These are phyloP conservation scores for Drosophila trapezifrons DNA, from an alignment of 1,140 invertebrate genomes.

Conservation along the genomic window DNA sequence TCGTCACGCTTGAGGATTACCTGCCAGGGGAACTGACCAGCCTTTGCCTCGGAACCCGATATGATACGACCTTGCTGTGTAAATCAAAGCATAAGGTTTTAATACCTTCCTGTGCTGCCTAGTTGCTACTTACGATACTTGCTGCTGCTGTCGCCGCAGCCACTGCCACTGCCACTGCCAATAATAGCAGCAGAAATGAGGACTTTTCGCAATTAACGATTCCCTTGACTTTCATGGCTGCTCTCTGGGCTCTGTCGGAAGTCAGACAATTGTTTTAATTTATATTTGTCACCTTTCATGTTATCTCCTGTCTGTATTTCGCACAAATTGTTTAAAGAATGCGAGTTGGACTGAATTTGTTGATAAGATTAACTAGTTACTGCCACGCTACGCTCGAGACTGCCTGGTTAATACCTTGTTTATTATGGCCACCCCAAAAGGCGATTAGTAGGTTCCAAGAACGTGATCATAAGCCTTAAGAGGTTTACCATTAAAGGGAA, in stretches of 20 bases:
- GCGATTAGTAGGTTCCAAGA: neutral
- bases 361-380: conserved; percentile 35
- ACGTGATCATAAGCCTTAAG: neutral
- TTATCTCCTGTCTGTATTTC: conserved; percentile 48
- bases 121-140: conserved; percentile 27
- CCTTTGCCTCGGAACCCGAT: conserved; percentile 42
- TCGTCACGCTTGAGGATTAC: conserved; percentile 73
- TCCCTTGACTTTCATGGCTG: conserved; percentile 17
- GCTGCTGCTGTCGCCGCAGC: neutral
- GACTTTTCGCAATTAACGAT: neutral
- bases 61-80: conserved; percentile 70
- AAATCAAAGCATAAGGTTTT: neutral
- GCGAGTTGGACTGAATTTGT: conserved; percentile 23
- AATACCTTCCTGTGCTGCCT: too few relatives aligned
- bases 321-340: conserved; percentile 69
- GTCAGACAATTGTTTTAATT: conserved; percentile 28
- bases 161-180: neutral
- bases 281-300: conserved; percentile 13
- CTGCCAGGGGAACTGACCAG: conserved; percentile 78
- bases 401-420: neutral
- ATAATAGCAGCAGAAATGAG: neutral
- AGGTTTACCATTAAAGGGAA: neutral
- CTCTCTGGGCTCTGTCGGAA: conserved; percentile 5
- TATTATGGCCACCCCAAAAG: neutral
- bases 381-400: conserved; percentile 5